Conservation (phyloP, 30 jellyfish, hydroid and myxozoan species). For the Calvadosia cruxmelitensis region DNA sequence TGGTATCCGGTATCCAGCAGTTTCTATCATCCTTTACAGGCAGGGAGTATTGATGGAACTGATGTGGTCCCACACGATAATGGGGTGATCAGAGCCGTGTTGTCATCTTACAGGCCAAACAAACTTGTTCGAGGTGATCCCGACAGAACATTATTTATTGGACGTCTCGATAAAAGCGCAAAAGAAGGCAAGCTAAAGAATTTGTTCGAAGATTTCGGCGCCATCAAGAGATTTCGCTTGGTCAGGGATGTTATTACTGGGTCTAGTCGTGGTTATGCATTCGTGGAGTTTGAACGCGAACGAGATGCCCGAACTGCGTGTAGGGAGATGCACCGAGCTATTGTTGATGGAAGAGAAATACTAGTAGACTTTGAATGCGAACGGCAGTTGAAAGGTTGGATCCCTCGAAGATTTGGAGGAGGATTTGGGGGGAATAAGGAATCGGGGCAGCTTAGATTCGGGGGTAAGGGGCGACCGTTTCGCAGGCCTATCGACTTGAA, state of each 20-base stretch:
- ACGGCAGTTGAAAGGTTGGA: slow-evolving; percentile 81
- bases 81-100: slow-evolving; percentile 66
- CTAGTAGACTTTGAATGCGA: slow-evolving; percentile 74
- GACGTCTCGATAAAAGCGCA: slow-evolving; percentile 49
- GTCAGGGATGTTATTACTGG: slow-evolving; percentile 85
- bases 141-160: slow-evolving; percentile 59
- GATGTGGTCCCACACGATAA: slow-evolving; percentile 85
- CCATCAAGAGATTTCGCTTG: slow-evolving; percentile 49
- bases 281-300: slow-evolving; percentile 70
- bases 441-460: slow-evolving; percentile 95
- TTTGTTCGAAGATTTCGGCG: slow-evolving; percentile 52
- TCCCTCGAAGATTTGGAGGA: slow-evolving; percentile 96
- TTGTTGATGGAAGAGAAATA: slow-evolving; percentile 62
- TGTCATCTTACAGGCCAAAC: slow-evolving; percentile 64
- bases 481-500: slow-evolving; percentile 69
- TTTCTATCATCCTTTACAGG: slow-evolving; percentile 82
- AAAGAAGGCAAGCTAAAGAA: slow-evolving; percentile 38
- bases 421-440: slow-evolving; percentile 98
- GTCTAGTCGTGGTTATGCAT: slow-evolving; percentile 74
- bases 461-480: slow-evolving; percentile 93
- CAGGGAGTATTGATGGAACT: slow-evolving; percentile 98
- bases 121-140: slow-evolving; percentile 88
- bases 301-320: slow-evolving; percentile 80
- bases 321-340: slow-evolving; percentile 42
- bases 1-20: slow-evolving; percentile 58